Evolutionary conservation across 2,797 vertebrate species (phyloP).

Genomic region (Atherinosoma microstoma): DNA sequence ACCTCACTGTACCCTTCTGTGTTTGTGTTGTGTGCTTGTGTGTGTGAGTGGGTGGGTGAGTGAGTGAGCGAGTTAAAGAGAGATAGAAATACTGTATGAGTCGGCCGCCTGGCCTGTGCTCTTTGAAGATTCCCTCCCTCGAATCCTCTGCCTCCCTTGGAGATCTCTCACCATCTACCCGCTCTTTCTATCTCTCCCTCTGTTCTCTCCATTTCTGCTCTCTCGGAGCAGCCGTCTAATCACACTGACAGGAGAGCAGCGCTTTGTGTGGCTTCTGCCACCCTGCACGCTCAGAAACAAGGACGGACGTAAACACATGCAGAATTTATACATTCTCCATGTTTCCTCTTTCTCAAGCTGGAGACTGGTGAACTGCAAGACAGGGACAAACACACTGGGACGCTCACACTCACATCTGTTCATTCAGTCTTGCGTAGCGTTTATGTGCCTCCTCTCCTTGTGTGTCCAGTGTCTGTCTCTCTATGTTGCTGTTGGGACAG

Average conservation of each 20-base stretch:
- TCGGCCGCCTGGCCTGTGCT: conserved; percentile 38
- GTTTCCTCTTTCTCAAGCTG: conserved; percentile 47
- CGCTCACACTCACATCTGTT: conserved; percentile 22
- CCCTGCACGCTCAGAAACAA: conserved; percentile 58
- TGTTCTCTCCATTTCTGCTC: conserved; percentile 30
- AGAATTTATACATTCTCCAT: conserved; percentile 63
- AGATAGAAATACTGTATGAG: conserved; percentile 25
- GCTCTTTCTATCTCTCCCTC: conserved; percentile 8
- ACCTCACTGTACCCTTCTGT: conserved; percentile 68
- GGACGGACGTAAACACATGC: conserved; percentile 60
- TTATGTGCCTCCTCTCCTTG: conserved; percentile 35
- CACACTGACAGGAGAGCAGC: conserved; percentile 72
- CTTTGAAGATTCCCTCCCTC: conserved; percentile 50
- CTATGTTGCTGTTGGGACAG: conserved; percentile 58
- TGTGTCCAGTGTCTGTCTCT: conserved; percentile 55
- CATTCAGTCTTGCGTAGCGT: conserved; percentile 22
- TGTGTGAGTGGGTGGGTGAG: not conserved
- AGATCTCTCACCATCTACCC: conserved; percentile 19
- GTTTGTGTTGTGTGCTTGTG: conserved; percentile 10
- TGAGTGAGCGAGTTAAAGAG: not conserved
- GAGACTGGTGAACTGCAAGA: conserved; percentile 32
- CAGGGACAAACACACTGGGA: conserved; percentile 17
- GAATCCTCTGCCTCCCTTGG: conserved; percentile 33
- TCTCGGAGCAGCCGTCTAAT: conserved; percentile 65
- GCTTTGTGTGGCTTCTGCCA: conserved; percentile 65